Base-by-base conservation (phyloP, 2,113 vertebrate species). In the Actenoides lindsayi region DNA sequence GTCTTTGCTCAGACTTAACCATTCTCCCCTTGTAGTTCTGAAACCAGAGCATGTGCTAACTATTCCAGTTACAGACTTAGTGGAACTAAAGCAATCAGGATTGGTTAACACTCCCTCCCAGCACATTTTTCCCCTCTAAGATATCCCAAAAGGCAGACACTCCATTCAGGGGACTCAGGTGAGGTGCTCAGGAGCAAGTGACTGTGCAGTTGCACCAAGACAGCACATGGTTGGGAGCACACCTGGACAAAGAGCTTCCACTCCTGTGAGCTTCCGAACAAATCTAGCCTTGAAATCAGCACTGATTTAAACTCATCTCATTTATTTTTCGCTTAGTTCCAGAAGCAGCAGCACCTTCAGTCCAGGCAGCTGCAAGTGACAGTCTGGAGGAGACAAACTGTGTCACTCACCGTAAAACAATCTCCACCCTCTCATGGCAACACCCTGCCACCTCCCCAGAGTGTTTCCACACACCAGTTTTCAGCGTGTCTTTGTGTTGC, bases 61-160 rank as follows among this genome's bases (percentile, higher is more conserved):
- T 24, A 1, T 13, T 63, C 28, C n/a, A 35, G 46, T 17, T 12
- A 28, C 1, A 13, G 46, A 46, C 51, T 14, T 5, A 8, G 13
- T 18, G 24, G 69, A 25, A n/a, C 42, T 68, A n/a, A 39, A 48
- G 35, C 7, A n/a, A 21, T 17, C 48, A 13, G 0, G 12, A 2
- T 0, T 31, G 50, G 7, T 17, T 64, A 63, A 67, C 4, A 5
- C 11, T 16, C 67, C 35, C 31, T 42, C 39, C 39, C 24, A 19
- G 7, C 8, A 24, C 1, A 0, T 16, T 46, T 17, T 3, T 9
- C 44, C 23, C 28, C 28, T 46, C 28, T 4, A 21, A 13, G 11
- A 8, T 16, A 25, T 0, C 77, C 81, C 16, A 10, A 75, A 78
- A 53, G 16, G 6, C 6, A 16, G 48, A 9, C 6, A 5, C 30